These are phyloP conservation scores for Wasmannia auropunctata DNA, from an alignment of 1,140 invertebrate species.

Conservation along the genomic window DNA sequence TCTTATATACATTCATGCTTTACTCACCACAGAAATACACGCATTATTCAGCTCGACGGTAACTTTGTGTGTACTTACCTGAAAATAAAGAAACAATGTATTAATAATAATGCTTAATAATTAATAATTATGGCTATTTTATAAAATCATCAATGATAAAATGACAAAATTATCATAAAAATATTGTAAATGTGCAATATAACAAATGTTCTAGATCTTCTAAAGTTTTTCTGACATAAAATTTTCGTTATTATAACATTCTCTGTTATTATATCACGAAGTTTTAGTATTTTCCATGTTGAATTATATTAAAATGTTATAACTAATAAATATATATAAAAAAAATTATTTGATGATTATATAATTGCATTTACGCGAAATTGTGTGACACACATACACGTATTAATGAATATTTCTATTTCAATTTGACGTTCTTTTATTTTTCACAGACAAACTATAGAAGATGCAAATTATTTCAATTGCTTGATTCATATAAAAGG, in stretches of 20 bases:
- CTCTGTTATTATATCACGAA: neutral
- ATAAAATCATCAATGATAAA: neutral
- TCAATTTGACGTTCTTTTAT: neutral
- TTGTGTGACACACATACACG: no score
- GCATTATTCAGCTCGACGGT: neutral
- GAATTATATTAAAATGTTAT: no score
- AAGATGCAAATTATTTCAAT: neutral
- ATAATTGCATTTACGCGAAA: neutral
- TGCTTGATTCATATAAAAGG: neutral
- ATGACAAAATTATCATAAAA: neutral
- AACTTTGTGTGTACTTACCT: constrained; percentile 18
- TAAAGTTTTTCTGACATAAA: neutral
- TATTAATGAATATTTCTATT: neutral
- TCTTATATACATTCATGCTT: neutral
- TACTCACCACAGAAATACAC: constrained; percentile 17
- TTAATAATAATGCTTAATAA: constrained; percentile 16
- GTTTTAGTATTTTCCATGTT: no score
- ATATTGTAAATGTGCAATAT: neutral
- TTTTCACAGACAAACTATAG: neutral
- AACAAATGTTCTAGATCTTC: neutral
- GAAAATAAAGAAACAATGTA: neutral
- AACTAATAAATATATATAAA: neutral
- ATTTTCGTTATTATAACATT: neutral
- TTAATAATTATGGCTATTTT: neutral
- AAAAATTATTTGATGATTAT: neutral